phyloP scores from a whole-genome alignment of 1,140 invertebrate genomes.

The Anoplophora glabripennis region DNA sequence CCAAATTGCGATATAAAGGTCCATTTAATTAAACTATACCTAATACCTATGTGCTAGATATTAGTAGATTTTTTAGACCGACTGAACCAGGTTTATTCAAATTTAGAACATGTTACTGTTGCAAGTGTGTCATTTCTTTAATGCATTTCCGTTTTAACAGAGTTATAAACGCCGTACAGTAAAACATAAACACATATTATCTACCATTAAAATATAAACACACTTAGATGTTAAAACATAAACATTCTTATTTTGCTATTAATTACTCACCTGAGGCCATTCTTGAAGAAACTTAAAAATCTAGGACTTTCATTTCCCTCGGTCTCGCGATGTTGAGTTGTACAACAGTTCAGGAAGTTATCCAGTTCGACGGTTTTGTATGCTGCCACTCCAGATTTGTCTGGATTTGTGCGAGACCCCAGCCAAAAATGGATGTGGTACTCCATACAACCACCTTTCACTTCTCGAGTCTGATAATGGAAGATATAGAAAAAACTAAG shows the following conservation, averaged over 20 bases:
- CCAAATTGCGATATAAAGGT: too few relatives aligned
- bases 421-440: conserved; percentile 87
- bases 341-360: conserved; percentile 67
- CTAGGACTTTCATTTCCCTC: conserved; percentile 78
- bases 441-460: conserved; percentile 46
- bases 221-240: neutral
- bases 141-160: too few relatives aligned
- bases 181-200: too few relatives aligned
- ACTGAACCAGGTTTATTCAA: too few relatives aligned
- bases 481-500: neutral
- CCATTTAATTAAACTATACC: too few relatives aligned
- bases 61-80: too few relatives aligned
- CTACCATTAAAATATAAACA: too few relatives aligned
- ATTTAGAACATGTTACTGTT: too few relatives aligned
- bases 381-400: conserved; percentile 77
- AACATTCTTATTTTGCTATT: too few relatives aligned
- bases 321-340: conserved; percentile 78
- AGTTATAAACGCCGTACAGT: too few relatives aligned
- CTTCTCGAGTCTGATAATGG: conserved; percentile 49
- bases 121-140: too few relatives aligned
- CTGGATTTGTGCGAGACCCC: conserved; percentile 68
- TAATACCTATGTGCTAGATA: too few relatives aligned
- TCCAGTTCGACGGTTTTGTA: conserved; percentile 86
- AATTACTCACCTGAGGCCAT: conserved; percentile 60
- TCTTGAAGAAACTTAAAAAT: conserved; percentile 81